A percentile compares a stretch with the other conserved stretches of the same genome.
Conservation (phyloP, 2,888 invertebrate species). For the Microplitis manilae region DNA sequence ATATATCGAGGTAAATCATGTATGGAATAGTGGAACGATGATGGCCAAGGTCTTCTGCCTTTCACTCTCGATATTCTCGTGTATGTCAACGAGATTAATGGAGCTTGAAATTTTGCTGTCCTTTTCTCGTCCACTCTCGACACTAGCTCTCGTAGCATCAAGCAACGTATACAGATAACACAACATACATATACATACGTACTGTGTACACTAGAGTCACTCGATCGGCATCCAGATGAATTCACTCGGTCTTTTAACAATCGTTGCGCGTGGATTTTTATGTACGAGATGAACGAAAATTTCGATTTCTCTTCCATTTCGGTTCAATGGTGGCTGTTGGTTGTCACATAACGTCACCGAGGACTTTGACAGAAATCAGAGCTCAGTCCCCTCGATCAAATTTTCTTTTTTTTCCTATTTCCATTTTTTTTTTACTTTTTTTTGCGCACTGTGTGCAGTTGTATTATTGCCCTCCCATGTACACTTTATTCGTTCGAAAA, state of each 20-base stretch:
- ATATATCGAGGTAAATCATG: not conserved
- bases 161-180: too few relatives aligned
- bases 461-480: slow-evolving; percentile 16
- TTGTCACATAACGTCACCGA: slow-evolving; percentile 34
- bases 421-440: not conserved
- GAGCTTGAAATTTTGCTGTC: slow-evolving; percentile 35
- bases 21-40: slow-evolving; percentile 2
- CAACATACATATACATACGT: not conserved
- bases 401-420: slow-evolving; percentile 22
- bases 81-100: slow-evolving; percentile 30
- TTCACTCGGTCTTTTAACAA: slow-evolving; percentile 29
- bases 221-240: not conserved
- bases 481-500: slow-evolving; percentile 31
- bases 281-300: slow-evolving; percentile 21
- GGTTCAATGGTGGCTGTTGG: slow-evolving; percentile 16
- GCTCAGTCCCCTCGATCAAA: slow-evolving; percentile 18
- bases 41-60: slow-evolving; percentile 25
- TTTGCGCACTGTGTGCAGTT: not conserved
- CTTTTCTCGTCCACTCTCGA: slow-evolving; percentile 14
- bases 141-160: not conserved
- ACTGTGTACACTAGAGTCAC: not conserved
- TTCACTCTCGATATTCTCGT: slow-evolving; percentile 28
- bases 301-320: slow-evolving; percentile 40
- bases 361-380: slow-evolving; percentile 42
- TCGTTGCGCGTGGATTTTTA: slow-evolving; percentile 22